Evolutionary conservation across 2,888 invertebrate species (phyloP), one percentile per base, ranked within the genome.

Genomic region (Desoria tigrina): DNA sequence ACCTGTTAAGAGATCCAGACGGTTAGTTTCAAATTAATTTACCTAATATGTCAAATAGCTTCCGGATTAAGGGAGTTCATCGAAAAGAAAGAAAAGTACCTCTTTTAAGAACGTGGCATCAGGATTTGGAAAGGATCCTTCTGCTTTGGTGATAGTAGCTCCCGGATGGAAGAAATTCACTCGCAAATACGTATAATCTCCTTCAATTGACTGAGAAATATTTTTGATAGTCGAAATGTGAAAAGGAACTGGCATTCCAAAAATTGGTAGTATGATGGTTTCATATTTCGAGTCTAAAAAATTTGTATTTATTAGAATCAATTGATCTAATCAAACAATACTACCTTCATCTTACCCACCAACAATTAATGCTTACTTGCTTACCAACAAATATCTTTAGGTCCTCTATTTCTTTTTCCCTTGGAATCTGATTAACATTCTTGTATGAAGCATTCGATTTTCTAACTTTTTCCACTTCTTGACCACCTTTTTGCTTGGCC

Each of bases 221-320:
- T 99, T 99, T 84, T 99, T 99, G 61, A 99, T 94, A 6, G 95
- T 98, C 3, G 97, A 95, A 79, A 99, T 99, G 80, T 99, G 99
- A 81, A 95, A 99, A 61, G 99, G 98, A 68, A 95, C 94, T 0
- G 97, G 90, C 53, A 94, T 84, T 66, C 98, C 98, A 83, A 94
- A 98, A 76, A 99, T 88, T 1, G 99, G 99, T 78, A 99, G 82
- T 73, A 99, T 95, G n/a, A 99, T 90, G 1, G 97, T 96, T 82
- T 99, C 99, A 80, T 96, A 96, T 82, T 94, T 96, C 77, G 90
- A 89, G 83, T 97, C 95, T 90, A 82, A 11, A 59, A 24, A 55
- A 23, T 16, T 18, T 28, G 4, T 7, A 27, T 26, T n/a, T n/a
- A 57, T 83, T 80, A 70, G 58, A 45, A 57, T 61, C 23, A 73